phyloP scores from a whole-genome alignment of 1,140 invertebrate species.

The Conus ventricosus region DNA sequence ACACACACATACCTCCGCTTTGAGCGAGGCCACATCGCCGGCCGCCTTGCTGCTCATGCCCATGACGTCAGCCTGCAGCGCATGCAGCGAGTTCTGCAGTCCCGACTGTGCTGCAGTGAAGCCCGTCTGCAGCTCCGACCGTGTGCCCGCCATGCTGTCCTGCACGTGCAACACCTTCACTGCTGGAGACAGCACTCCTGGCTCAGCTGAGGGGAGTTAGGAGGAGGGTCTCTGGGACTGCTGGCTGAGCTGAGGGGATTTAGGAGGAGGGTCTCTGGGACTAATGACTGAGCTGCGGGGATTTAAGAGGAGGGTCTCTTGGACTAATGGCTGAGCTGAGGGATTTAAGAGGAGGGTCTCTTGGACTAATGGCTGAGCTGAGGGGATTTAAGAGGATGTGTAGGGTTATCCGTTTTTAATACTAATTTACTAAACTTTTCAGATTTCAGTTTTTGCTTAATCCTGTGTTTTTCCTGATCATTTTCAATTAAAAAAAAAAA shows the following conservation, averaged over 20 bases:
- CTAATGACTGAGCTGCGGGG: not conserved
- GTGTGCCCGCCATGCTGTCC: not conserved
- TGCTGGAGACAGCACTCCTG: not conserved
- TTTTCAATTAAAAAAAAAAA: no score
- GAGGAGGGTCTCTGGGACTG: not conserved
- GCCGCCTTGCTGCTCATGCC: not conserved
- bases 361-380: no score
- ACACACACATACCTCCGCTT: conserved; percentile 5
- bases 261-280: not conserved
- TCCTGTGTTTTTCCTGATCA: no score
- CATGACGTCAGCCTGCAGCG: conserved; percentile 23
- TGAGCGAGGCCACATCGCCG: not conserved
- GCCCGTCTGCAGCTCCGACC: conserved; percentile 30
- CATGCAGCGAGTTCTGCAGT: conserved; percentile 17
- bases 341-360: no score
- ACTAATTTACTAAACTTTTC: no score
- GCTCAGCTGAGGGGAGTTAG: not conserved
- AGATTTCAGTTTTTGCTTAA: no score
- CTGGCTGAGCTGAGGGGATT: not conserved
- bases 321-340: no score
- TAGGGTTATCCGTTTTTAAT: no score
- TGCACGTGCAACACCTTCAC: not conserved
- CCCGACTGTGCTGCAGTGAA: conserved; percentile 31
- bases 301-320: not conserved
- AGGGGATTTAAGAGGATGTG: no score